Conservation (phyloP, 2,113 vertebrate genomes). For the Penelope pileata region DNA sequence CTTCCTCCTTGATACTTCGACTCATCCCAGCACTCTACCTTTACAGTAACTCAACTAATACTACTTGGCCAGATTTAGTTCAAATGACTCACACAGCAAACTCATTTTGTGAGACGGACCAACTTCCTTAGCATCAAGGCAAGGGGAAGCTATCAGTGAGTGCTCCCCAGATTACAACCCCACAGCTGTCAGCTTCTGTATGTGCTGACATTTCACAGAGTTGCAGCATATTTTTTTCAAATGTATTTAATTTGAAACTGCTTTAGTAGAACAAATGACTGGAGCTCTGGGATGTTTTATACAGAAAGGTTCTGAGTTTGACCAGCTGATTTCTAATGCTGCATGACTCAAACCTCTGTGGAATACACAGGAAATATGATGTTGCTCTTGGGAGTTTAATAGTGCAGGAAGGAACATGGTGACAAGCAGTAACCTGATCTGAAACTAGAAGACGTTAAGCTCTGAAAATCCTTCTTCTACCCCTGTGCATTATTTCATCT, state of each 20-base stretch:
- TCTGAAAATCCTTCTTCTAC: background rate
- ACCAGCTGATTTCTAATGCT: background rate
- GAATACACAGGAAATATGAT: slow-evolving; percentile 20
- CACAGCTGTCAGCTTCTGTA: background rate
- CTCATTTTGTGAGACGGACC: background rate
- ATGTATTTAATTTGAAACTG: background rate
- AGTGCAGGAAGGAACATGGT: background rate
- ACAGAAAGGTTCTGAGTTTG: background rate
- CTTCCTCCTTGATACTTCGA: background rate
- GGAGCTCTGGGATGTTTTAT: background rate
- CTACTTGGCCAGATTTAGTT: background rate
- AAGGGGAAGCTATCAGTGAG: background rate
- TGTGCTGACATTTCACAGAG: background rate
- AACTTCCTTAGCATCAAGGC: background rate
- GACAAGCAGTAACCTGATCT: slow-evolving; percentile 4
- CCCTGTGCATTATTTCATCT: background rate
- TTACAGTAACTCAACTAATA: background rate
- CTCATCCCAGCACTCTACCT: background rate
- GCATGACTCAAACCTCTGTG: background rate
- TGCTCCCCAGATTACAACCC: background rate
- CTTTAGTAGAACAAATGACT: background rate
- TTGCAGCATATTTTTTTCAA: background rate
- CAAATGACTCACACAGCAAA: background rate
- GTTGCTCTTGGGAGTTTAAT: background rate
- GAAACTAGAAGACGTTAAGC: slow-evolving; percentile 3